phyloP scores from a whole-genome alignment of 2,113 vertebrate genomes.

The Bostrychus sinensis region DNA sequence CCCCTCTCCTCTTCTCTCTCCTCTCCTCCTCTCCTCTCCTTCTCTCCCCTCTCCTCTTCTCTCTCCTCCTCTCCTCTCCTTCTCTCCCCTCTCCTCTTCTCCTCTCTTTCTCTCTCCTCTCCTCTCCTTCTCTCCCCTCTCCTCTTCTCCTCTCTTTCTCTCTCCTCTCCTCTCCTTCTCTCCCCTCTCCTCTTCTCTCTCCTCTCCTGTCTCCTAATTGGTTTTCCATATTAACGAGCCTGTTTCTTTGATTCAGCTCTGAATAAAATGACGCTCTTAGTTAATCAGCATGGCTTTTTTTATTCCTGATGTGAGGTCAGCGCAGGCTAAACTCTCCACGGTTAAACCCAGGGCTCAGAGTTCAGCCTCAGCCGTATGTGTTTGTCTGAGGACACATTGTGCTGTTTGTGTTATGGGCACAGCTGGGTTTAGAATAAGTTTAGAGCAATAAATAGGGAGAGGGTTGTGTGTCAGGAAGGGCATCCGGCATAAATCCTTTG shows the following conservation, averaged over 20 bases:
- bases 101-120: not conserved
- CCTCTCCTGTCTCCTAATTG: slow-evolving; percentile 70
- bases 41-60: too few relatives aligned
- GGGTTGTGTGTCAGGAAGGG: too few relatives aligned
- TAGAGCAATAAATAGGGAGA: too few relatives aligned
- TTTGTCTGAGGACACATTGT: slow-evolving; percentile 66
- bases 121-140: not conserved
- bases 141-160: not conserved
- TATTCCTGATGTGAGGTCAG: slow-evolving; percentile 66
- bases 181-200: not conserved
- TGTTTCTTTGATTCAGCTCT: slow-evolving; percentile 74
- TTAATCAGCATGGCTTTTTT: slow-evolving; percentile 72
- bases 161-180: not conserved
- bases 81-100: not conserved
- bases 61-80: not conserved
- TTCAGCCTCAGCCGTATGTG: slow-evolving; percentile 57
- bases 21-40: slow-evolving; percentile 19
- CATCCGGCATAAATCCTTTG: too few relatives aligned
- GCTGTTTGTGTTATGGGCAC: slow-evolving; percentile 59
- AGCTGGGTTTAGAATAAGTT: too few relatives aligned
- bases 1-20: not conserved
- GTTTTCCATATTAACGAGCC: slow-evolving; percentile 79
- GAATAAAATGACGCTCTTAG: slow-evolving; percentile 74
- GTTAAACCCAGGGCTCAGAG: slow-evolving; percentile 46
- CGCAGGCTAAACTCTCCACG: slow-evolving; percentile 58